Evolutionary conservation across 2,888 invertebrate species (phyloP), one percentile per base, ranked within the genome.

Genomic region (Drosophila anceps): DNA sequence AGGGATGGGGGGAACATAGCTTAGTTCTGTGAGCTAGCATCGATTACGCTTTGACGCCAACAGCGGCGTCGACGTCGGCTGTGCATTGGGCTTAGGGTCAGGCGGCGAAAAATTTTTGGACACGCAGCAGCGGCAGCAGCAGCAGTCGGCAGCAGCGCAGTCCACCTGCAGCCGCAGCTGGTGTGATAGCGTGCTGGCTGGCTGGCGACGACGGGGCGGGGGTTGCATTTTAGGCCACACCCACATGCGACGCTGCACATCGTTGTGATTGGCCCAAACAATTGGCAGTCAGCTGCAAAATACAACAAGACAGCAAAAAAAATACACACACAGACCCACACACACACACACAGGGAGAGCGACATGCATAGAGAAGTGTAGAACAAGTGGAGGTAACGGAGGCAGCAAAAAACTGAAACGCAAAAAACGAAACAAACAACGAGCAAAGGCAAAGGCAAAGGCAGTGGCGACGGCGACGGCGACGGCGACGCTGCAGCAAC

Each of bases 141-240:
- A 58, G 12, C 58, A 65, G 29, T 48, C 29, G 53, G 46, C 20
- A 60, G 69, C 82, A 79, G 81, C 84, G 79, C 83, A 82, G 87
- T 87, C 84, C 87, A 83, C 85, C 88, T 87, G 87, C 88, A 85
- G 80, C 69, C 69, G 39, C 78, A 73, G 78, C 55, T 39, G 65
- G 54, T 37, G 41, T 60, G 39, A 59, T 59, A 48, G 35, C 46
- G 35, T 35, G 59, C 44, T 48, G 46, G 66, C 50, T 48, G 59
- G 58, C 48, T 48, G 66, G 65, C 64, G 68, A 81, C 60, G 69
- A 69, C 74, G 71, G 74, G 72, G 79, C 79, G 87, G 91, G 91
- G 92, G 91, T 91, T 91, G 91, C 92, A 92, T 84, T 88, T 84
- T 91, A 91, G 90, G 92, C 92, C 92, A 92, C 91, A 91, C 91